Evolutionary conservation across 2,113 vertebrate species (phyloP), one percentile per base, ranked within the genome.

Genomic region (Colistium nudipinnis): DNA sequence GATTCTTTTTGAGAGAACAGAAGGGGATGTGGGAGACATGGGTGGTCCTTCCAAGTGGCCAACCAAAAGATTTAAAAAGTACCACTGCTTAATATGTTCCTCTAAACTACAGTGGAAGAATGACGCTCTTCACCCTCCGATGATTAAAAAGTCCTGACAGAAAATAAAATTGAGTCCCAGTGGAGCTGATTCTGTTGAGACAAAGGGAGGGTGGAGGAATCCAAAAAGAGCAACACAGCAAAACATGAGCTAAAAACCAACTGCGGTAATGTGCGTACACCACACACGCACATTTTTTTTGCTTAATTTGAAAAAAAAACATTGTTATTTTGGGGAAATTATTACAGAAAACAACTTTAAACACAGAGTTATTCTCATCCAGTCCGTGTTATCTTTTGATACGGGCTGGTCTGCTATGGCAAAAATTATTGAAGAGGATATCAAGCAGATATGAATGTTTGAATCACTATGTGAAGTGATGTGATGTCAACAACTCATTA

Each of bases 201-300:
- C 70, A n/a, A 81, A 84, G 77, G 79, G 85, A 81, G 78, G 80
- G 76, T 75, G 81, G 78, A 82, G 76, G 66, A 49, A 80, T 62
- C 70, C 45, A 35, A 36, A 74, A 7, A 65, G 38, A 69, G 56
- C 64, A 24, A 30, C 16, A 51, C 56, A 71, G 61, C 52, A 80
- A 61, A 76, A 68, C 41, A 54, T 38, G 59, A 54, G 43, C 47
- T 45, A 27, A 56, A 63, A 35, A 39, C 47, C 17, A 61, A 24
- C 27, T 5, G 6, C 19, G 20, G 27, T 6, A 20, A 35, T 3
- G 12, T 14, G 25, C 54, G 8, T 19, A 33, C n/a, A 31, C 10
- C 20, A 27, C 25, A 27, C 44, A 28, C 51, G 25, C 4, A 31
- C 17, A 67, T 31, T 31, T 31, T 7, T 5, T 31, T 31, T 31